Evolutionary conservation across 2,888 invertebrate genomes (phyloP), one percentile per base, ranked within the genome.

Genomic region (Lysandra coridon): DNA sequence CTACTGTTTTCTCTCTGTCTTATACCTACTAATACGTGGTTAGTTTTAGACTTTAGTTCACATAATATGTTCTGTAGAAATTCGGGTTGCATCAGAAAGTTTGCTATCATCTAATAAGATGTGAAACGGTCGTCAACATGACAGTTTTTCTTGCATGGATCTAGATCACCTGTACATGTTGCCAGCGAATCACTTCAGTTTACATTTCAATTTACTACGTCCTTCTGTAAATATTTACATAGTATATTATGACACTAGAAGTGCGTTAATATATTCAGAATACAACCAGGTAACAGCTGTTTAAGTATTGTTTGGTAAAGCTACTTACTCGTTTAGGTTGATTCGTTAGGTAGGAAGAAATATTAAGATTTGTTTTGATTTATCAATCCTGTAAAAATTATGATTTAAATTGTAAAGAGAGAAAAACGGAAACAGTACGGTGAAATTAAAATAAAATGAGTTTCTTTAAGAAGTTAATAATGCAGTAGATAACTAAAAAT

Each of bases 201-300:
- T 75, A 44, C 75, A 44, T 75, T 75, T 12, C 75, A 75, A 75
- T 75, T 75, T 75, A 75, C 49, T 44, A 44, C 74, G 30, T 74
- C 49, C 64, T 69, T 14, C 49, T 23, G 75, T 44, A 49, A 75
- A 75, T 75, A 75, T 75, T 75, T 23, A 49, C 75, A 69, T 12
- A 37, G 69, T 69, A 69, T 37, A 69, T 14, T 33, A 37, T 14
- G 69, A 33, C 69, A 37, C 33, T 69, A 33, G 30, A 1, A 12
- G 30, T 30, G 12, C 30, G 7, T 12, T 30, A 30, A 4, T 23
- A 62, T 23, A n/a, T 64, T 64, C 64, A 30, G 30, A 12, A 30
- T 12, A 64, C 4, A 30, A 64, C 7, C 64, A 12, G 4, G 64
- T 30, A 64, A 30, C 10, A 64, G 23, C 64, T 12, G 64, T 10